Evolutionary conservation across 2,797 vertebrate genomes (phyloP).

Genomic region (Myotis myotis): DNA sequence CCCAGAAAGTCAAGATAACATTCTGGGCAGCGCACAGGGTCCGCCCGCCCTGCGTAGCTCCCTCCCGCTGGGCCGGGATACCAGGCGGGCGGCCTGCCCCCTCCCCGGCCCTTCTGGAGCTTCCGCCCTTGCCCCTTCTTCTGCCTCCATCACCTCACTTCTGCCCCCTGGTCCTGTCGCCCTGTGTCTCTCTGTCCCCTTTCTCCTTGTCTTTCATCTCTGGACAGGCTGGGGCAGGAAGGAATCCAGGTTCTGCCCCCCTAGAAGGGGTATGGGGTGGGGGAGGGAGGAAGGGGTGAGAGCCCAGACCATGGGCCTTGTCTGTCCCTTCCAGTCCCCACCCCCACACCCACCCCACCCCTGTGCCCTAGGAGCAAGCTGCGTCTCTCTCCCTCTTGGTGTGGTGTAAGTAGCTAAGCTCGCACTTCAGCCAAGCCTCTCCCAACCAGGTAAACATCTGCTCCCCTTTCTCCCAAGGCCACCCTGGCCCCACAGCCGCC

Average conservation of each 20-base stretch:
- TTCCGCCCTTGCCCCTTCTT: background rate
- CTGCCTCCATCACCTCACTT: background rate
- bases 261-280: background rate
- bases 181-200: background rate
- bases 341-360: too few relatives aligned
- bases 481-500: background rate
- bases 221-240: slow-evolving; percentile 43
- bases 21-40: too few relatives aligned
- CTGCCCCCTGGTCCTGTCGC: background rate
- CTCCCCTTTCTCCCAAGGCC: background rate
- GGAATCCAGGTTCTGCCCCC: background rate
- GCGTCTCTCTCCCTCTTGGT: background rate
- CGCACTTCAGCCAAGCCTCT: background rate
- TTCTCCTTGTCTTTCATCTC: background rate
- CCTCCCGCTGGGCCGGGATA: background rate
- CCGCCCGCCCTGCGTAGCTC: background rate
- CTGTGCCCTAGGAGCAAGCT: background rate
- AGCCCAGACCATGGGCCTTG: background rate
- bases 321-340: background rate
- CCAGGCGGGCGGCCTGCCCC: too few relatives aligned
- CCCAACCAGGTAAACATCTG: background rate
- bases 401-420: background rate
- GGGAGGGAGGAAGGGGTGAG: background rate
- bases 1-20: background rate
- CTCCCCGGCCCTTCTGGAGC: background rate